Evolutionary conservation across 1,140 invertebrate species (phyloP).

Genomic region (Zaprionus nigranus): DNA sequence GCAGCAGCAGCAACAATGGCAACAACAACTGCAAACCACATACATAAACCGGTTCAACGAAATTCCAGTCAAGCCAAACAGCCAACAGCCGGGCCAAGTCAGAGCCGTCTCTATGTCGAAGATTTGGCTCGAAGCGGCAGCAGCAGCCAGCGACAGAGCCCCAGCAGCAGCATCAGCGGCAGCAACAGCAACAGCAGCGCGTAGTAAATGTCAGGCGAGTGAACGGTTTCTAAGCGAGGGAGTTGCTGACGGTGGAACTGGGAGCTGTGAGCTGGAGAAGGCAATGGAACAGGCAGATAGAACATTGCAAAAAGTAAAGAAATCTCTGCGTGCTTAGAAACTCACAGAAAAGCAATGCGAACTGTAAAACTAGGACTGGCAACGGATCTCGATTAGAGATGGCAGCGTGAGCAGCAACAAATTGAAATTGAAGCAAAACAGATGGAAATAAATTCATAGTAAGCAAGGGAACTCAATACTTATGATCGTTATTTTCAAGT

Average conservation of each 20-base stretch:
- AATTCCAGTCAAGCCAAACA: constrained; percentile 60
- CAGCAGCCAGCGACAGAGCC: constrained; percentile 9
- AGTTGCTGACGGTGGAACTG: background rate
- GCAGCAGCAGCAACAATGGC: constrained; percentile 24
- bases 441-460: background rate
- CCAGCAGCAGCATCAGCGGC: constrained; percentile 7
- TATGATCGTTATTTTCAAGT: too few species aligned
- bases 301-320: constrained; percentile 39
- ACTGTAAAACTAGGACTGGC: constrained; percentile 29
- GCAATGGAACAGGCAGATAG: constrained; percentile 12
- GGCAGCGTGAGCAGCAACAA: constrained; percentile 14
- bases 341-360: constrained; percentile 24
- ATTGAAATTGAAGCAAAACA: background rate
- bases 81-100: constrained; percentile 43
- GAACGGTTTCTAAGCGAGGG: constrained; percentile 52
- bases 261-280: background rate
- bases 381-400: constrained; percentile 27
- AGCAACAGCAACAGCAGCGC: constrained; percentile 51
- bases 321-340: constrained; percentile 41
- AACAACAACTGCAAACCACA: constrained; percentile 52
- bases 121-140: constrained; percentile 36
- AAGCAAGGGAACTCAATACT: too few species aligned
- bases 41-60: constrained; percentile 71
- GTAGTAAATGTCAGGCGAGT: constrained; percentile 71
- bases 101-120: constrained; percentile 39